Percentiles rank a stretch among this genome's conserved stretches.
These are phyloP conservation scores for Apomyelois bistriatella DNA, from an alignment of 2,888 invertebrate species.

Conservation along the genomic window DNA sequence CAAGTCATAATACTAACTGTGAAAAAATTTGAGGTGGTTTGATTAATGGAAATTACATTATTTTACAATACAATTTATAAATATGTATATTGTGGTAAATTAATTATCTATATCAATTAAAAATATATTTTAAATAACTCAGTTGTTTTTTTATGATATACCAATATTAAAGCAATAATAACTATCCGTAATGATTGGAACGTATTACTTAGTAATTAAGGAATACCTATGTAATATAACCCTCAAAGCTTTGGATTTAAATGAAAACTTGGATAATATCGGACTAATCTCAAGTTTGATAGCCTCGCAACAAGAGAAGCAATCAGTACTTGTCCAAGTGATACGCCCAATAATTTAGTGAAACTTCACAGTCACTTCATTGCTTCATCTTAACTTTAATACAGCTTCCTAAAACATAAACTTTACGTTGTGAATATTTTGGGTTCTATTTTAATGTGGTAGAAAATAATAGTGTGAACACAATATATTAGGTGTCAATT, in stretches of 20 bases:
- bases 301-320: conserved; percentile 33
- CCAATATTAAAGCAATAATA: too few relatives aligned
- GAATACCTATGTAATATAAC: neutral
- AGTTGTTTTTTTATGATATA: too few relatives aligned
- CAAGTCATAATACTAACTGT: too few relatives aligned
- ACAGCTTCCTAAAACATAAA: neutral
- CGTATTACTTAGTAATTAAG: neutral
- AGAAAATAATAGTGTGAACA: too few relatives aligned
- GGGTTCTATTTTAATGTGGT: too few relatives aligned
- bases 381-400: conserved; percentile 7
- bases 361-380: conserved; percentile 22
- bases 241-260: conserved; percentile 5
- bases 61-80: too few relatives aligned
- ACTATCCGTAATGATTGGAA: neutral
- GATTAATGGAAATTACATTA: too few relatives aligned
- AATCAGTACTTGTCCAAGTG: conserved; percentile 36
- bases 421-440: neutral
- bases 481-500: too few relatives aligned
- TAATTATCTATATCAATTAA: too few relatives aligned
- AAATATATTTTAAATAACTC: too few relatives aligned
- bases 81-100: too few relatives aligned
- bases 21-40: too few relatives aligned
- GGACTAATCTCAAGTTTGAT: conserved; percentile 27
- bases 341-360: conserved; percentile 35
- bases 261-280: conserved; percentile 16